Evolutionary conservation across 2,888 invertebrate species (phyloP), one percentile per base, ranked within the genome.

Genomic region (Acanthosoma haemorrhoidale): DNA sequence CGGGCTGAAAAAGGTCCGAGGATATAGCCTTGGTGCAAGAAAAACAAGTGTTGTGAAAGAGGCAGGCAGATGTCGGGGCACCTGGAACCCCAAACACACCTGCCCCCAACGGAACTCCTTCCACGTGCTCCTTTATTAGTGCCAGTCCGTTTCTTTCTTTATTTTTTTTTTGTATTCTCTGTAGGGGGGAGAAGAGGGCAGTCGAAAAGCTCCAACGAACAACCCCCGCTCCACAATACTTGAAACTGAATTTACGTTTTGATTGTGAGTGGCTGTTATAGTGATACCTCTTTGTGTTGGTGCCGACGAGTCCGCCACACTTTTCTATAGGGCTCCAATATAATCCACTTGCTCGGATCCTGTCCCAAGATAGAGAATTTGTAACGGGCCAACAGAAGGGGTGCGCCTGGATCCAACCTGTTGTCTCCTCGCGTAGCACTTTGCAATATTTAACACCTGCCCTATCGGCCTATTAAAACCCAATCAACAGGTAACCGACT

Each of bases 81-180:
- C 61, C 61, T 61, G 61, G 61, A 13, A 16, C 11, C 34, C 61
- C 34, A 51, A 51, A 51, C 34, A 61, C 61, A 61, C 61, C 61
- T 61, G 61, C 61, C 61, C 61, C 21, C 61, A 61, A 61, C 61
- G 61, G 36, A 61, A 34, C 61, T 61, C 13, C 61, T 61, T 61
- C 38, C 61, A 61, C 61, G 61, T 61, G 61, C 61, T 61, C 51
- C 51, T 51, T 51, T 51, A 51, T 51, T 51, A 51, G n/a, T 13
- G 18, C 13, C 16, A 51, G 25, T 51, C 51, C 25, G 51, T 51
- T 51, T n/a, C 51, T 51, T 51, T 51, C 9, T 43, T 29, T 51
- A n/a, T n/a, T n/a, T n/a, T n/a, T n/a, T n/a, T n/a, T n/a, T n/a
- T n/a, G n/a, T n/a, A n/a, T 25, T 2, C 25, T 25, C 5, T n/a